phyloP scores from a whole-genome alignment of 2,113 vertebrate species.

The Macaca mulatta region DNA sequence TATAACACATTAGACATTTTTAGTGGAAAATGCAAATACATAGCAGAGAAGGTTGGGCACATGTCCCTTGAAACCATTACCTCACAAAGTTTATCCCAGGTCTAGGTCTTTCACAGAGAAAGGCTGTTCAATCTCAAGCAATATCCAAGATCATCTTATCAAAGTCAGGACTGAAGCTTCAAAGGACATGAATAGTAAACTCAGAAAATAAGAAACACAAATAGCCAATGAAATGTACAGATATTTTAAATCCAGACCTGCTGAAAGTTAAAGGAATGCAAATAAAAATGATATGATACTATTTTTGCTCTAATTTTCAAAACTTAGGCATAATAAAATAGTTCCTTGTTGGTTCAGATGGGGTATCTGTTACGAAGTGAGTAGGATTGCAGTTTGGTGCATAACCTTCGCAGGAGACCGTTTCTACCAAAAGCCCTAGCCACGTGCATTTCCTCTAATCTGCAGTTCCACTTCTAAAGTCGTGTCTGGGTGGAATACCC shows the following conservation, averaged over 20 bases:
- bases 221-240: neutral
- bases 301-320: neutral
- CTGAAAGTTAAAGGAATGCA: neutral
- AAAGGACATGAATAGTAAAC: neutral
- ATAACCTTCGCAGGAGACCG: accelerated
- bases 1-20: conserved; percentile 60
- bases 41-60: neutral
- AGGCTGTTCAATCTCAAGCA: neutral
- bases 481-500: neutral
- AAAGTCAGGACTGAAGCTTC: neutral
- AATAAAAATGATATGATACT: neutral
- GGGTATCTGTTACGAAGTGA: neutral
- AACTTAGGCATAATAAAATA: neutral
- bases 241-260: neutral
- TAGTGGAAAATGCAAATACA: conserved; percentile 53
- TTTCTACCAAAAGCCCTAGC: neutral
- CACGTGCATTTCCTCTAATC: accelerated
- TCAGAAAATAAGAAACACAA: neutral
- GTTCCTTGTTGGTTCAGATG: neutral
- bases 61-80: neutral
- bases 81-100: neutral
- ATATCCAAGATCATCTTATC: neutral
- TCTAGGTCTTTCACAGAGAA: neutral
- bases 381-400: neutral
- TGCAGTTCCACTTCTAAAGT: neutral